Percentiles rank a stretch among this genome's conserved stretches.
phyloP scores from a whole-genome alignment of 2,888 invertebrate species.

The Pollenia griseotomentosa region DNA sequence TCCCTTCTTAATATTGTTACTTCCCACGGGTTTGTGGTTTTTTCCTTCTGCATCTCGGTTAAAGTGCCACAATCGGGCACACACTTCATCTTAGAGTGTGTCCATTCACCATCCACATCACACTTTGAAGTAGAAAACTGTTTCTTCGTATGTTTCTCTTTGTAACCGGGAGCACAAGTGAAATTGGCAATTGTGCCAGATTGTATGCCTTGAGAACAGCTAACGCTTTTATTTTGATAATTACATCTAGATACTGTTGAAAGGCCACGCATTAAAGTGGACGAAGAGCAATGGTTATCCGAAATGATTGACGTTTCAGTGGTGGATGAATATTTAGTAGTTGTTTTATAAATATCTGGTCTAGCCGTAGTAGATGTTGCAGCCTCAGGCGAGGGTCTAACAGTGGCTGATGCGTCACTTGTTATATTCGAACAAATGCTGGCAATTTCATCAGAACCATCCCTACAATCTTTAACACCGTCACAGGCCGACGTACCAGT shows the following conservation, averaged over 20 bases:
- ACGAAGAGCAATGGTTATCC: constrained; percentile 48
- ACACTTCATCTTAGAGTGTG: constrained; percentile 75
- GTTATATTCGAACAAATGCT: constrained; percentile 73
- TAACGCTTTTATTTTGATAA: constrained; percentile 41
- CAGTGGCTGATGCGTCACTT: not conserved
- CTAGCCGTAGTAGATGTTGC: not conserved
- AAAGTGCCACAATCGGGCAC: constrained; percentile 77
- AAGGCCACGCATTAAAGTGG: constrained; percentile 52
- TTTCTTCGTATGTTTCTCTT: not conserved
- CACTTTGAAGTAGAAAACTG: constrained; percentile 72
- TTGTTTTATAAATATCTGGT: not conserved
- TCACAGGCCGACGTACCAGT: constrained; percentile 74
- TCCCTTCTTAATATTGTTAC: constrained; percentile 76
- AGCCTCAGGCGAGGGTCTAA: not conserved
- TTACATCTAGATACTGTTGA: constrained; percentile 62
- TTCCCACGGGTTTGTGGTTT: constrained; percentile 79
- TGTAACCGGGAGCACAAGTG: constrained; percentile 74
- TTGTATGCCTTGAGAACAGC: constrained; percentile 32
- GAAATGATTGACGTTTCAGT: not conserved
- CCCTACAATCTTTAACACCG: constrained; percentile 75
- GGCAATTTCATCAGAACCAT: constrained; percentile 78
- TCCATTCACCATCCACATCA: constrained; percentile 77
- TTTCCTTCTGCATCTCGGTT: constrained; percentile 34
- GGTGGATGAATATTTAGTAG: not conserved
- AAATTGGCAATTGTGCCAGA: constrained; percentile 63